Evolutionary conservation across 2,113 vertebrate genomes (phyloP).

Genomic region (Crypturellus undulatus): DNA sequence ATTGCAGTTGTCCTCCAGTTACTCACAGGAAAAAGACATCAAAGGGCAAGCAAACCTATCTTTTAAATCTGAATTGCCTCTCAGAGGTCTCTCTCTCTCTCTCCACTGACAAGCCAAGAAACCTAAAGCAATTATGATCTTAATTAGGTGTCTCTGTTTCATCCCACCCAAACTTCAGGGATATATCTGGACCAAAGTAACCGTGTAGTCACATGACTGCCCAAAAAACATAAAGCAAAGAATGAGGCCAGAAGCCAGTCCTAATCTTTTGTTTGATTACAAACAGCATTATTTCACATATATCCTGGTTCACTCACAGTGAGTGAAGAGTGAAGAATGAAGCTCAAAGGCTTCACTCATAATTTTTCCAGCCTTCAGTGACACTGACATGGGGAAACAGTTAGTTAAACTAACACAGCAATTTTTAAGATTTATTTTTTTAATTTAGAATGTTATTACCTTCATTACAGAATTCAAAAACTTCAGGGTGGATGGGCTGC

Average conservation of each 20-base stretch:
- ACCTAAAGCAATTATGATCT: constrained; percentile 3
- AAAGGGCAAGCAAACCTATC: constrained; percentile 40
- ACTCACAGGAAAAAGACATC: constrained; percentile 5
- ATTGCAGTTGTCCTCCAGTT: not conserved
- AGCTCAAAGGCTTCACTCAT: not conserved
- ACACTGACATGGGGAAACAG: not conserved
- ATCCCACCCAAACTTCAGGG: not conserved
- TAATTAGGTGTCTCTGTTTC: constrained; percentile 5
- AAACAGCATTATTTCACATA: not conserved
- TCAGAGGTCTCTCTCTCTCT: not conserved
- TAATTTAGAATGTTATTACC: not conserved
- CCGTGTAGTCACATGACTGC: not conserved
- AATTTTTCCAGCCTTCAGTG: not conserved
- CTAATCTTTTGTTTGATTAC: not conserved
- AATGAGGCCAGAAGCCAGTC: not conserved
- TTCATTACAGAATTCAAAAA: not conserved
- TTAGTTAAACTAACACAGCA: not conserved
- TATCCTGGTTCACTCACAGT: not conserved
- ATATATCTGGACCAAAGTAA: not conserved
- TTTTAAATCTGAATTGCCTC: constrained; percentile 30
- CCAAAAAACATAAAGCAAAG: not conserved
- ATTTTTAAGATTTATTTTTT: not conserved
- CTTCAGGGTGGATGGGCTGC: not conserved
- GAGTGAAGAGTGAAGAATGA: too few relatives aligned
- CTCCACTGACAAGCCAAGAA: not conserved